phyloP scores from a whole-genome alignment of 2,113 vertebrate genomes.

The Mungos mungo region DNA sequence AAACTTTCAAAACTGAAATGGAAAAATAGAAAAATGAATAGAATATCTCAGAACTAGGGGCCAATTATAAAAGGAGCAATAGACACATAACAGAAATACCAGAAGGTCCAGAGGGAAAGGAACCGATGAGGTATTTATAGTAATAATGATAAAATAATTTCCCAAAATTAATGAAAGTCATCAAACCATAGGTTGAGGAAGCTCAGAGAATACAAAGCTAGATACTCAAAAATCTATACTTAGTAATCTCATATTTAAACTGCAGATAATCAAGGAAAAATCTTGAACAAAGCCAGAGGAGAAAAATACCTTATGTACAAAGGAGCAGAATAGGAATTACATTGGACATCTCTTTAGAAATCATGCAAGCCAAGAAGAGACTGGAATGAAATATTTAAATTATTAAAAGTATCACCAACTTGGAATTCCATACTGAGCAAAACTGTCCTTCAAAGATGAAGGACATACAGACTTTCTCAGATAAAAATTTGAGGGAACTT shows the following conservation, averaged over 20 bases:
- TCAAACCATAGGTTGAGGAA: not conserved
- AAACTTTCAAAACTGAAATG: not conserved
- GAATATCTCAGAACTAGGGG: not conserved
- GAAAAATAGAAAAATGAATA: not conserved
- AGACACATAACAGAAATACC: not conserved
- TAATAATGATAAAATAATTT: not conserved
- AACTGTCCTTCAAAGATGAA: not conserved
- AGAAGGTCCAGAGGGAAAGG: not conserved
- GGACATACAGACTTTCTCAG: not conserved
- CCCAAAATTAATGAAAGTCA: not conserved
- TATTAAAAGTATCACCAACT: not conserved
- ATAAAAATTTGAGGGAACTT: not conserved
- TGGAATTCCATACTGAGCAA: not conserved
- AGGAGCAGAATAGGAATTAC: not conserved
- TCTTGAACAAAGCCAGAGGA: not conserved
- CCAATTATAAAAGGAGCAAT: not conserved
- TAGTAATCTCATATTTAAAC: not conserved
- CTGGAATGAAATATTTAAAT: not conserved
- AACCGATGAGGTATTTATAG: not conserved
- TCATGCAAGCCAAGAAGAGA: not conserved
- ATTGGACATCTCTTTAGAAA: not conserved
- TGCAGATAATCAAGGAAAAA: not conserved
- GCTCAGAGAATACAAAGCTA: not conserved
- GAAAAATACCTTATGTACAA: not conserved
- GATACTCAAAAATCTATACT: not conserved